Evolutionary conservation across 1,140 invertebrate genomes (phyloP), one percentile per base, ranked within the genome.

Genomic region (Drosophila ohnishii): DNA sequence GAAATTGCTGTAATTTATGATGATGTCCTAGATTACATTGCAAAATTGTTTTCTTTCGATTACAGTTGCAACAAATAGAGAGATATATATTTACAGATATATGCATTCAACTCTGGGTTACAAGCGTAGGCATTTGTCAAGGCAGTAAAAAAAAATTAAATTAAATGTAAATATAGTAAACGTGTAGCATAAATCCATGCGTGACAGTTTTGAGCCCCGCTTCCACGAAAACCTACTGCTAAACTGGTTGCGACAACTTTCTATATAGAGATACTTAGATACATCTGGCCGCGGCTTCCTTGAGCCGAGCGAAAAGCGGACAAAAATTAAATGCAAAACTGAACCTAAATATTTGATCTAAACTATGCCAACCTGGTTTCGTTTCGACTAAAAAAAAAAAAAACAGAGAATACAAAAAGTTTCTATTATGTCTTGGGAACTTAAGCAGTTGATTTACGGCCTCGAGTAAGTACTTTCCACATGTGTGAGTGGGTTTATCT

Each of bases 31-130:
- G 89, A 90, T 90, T 90, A 86, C 89, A 90, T 90, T 55, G 34
- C 86, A 87, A 90, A 90, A 90, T 90, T 90, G 85, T 90, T 90
- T 90, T 90, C 88, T 90, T 83, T 86, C 80, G 85, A 89, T 89
- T 85, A 81, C 77, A 78, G 57, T 64, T 25, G 42, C 55, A 32
- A 50, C 34, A 55, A 35, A 67, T 56, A 50, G 37, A 67, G 39
- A 35, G 30, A 59, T 11, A 51, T 11, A 50, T 28, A 34, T 19
- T 56, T 28, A 35, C 34, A 30, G 53, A 37, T 19, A 25, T 72
- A 50, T 51, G 14, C 25, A 48, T 55, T 25, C 37, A 63, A 40
- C 13, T 62, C 32, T 2, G 3, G 28, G n/a, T 25, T 35, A 22
- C 28, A 8, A 42, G 22, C 22, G 22, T 22, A 22, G 22, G 35